These are phyloP conservation scores for Dynastes hyllus DNA, from an alignment of 2,888 invertebrate species.

Conservation along the genomic window DNA sequence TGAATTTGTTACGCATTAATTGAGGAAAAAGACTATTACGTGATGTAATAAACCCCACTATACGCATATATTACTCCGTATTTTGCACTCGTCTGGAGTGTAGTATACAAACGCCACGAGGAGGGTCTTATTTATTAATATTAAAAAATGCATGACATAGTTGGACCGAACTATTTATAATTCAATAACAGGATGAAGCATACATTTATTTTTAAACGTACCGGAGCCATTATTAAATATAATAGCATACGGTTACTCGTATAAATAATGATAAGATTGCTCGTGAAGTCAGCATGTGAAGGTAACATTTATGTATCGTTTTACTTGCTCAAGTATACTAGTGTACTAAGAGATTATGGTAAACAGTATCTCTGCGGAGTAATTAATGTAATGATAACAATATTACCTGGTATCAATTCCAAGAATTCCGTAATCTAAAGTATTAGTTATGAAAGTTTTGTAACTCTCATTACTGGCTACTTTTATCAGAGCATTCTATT, in stretches of 20 bases:
- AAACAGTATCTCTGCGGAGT: not conserved
- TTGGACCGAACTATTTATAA: conserved; percentile 35
- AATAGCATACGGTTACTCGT: conserved; percentile 33
- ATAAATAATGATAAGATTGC: conserved; percentile 37
- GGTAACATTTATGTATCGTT: not conserved
- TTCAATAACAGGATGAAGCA: conserved; percentile 22
- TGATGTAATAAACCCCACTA: conserved; percentile 24
- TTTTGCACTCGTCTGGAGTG: not conserved
- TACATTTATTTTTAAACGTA: conserved; percentile 31
- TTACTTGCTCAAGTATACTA: not conserved
- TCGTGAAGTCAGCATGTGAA: conserved; percentile 2
- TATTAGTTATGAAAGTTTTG: too few relatives aligned
- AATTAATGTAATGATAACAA: not conserved
- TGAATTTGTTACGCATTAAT: conserved; percentile 43
- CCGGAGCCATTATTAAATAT: conserved; percentile 27
- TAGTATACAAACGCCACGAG: not conserved
- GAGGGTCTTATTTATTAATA: conserved; percentile 3
- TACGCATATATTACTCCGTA: conserved; percentile 12
- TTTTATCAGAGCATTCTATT: too few relatives aligned
- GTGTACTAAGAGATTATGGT: not conserved
- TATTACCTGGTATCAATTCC: not conserved
- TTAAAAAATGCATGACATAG: conserved; percentile 34
- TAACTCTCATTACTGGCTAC: too few relatives aligned
- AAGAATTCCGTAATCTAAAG: too few relatives aligned
- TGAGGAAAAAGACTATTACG: conserved; percentile 39